These are phyloP conservation scores for Leucophenga montana DNA, from an alignment of 2,888 invertebrate genomes.

Conservation along the genomic window DNA sequence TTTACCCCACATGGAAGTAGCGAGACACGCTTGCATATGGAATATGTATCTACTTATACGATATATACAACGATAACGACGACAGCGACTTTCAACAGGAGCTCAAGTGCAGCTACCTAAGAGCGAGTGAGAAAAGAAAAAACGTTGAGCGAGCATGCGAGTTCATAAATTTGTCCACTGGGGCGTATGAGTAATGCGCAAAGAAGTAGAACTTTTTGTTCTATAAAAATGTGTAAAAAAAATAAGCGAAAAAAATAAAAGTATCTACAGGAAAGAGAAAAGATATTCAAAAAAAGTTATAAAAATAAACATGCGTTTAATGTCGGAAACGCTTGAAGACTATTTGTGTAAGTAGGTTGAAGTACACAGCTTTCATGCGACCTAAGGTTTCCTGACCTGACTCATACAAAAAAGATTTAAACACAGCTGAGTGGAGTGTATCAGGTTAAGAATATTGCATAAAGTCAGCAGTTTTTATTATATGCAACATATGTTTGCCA, in stretches of 20 bases:
- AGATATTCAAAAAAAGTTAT: conserved; percentile 24
- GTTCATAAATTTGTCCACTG: conserved; percentile 68
- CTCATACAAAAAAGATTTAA: no score
- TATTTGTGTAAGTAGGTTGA: conserved; percentile 43
- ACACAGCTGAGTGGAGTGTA: no score
- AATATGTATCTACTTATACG: conserved; percentile 2
- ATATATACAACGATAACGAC: conserved; percentile 32
- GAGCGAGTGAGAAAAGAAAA: neutral
- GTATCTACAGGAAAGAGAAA: conserved; percentile 32
- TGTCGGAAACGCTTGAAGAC: neutral
- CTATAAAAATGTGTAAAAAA: conserved; percentile 32
- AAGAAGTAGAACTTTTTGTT: conserved; percentile 42
- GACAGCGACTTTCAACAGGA: conserved; percentile 44
- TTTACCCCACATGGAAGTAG: conserved; percentile 43
- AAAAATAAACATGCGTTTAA: conserved; percentile 36
- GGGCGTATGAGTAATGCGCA: conserved; percentile 64
- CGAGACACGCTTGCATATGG: conserved; percentile 56
- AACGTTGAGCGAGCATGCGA: conserved; percentile 42
- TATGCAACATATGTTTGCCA: no score
- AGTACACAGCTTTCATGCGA: conserved; percentile 49
- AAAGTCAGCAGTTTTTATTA: no score
- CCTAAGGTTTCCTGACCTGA: conserved; percentile 24
- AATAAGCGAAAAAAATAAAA: conserved; percentile 43
- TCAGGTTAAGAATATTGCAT: no score
- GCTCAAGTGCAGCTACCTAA: conserved; percentile 52